Percentiles rank a stretch among this genome's conserved stretches.
Evolutionary conservation across 1,140 invertebrate species (phyloP).

Genomic region (Drosophila trapezifrons): DNA sequence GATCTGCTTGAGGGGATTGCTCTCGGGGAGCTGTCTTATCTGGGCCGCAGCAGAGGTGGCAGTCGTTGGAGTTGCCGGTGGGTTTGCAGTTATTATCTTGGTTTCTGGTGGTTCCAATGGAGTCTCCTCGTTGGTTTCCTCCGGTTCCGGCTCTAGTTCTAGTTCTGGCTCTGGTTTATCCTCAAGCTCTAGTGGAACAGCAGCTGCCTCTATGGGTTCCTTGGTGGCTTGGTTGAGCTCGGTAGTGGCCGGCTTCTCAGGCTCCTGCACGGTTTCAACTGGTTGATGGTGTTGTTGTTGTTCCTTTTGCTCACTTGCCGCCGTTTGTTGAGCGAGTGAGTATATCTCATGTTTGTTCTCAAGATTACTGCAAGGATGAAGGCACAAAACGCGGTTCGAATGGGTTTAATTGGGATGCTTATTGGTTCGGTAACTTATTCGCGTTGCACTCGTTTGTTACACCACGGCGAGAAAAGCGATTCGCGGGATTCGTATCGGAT

Average conservation of each 20-base stretch:
- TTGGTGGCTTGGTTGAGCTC: constrained; percentile 21
- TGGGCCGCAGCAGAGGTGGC: constrained; percentile 34
- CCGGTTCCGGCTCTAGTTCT: constrained; percentile 40
- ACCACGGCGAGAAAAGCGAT: constrained; percentile 60
- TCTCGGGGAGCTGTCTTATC: constrained; percentile 24
- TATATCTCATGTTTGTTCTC: constrained; percentile 94
- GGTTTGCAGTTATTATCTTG: constrained; percentile 24
- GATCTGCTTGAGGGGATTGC: constrained; percentile 28
- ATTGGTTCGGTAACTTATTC: constrained; percentile 25
- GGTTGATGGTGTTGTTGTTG: constrained; percentile 30
- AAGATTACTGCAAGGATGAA: constrained; percentile 90
- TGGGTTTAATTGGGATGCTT: constrained; percentile 43
- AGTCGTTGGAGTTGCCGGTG: constrained; percentile 28
- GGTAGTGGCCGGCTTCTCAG: constrained; percentile 26
- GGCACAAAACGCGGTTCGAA: constrained; percentile 70
- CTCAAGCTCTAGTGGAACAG: constrained; percentile 42
- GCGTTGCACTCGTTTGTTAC: constrained; percentile 74
- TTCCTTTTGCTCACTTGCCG: constrained; percentile 78
- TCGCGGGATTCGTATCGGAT: constrained; percentile 34
- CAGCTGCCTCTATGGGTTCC: constrained; percentile 13
- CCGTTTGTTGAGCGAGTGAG: constrained; percentile 88
- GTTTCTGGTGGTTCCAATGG: background rate
- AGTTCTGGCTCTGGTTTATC: constrained; percentile 41
- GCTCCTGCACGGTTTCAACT: constrained; percentile 40
- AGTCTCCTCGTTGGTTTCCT: constrained; percentile 17